Percentiles rank a stretch among this genome's conserved stretches.
These are phyloP conservation scores for Micrastur ruficollis DNA, from an alignment of 2,797 vertebrate genomes.

Conservation along the genomic window DNA sequence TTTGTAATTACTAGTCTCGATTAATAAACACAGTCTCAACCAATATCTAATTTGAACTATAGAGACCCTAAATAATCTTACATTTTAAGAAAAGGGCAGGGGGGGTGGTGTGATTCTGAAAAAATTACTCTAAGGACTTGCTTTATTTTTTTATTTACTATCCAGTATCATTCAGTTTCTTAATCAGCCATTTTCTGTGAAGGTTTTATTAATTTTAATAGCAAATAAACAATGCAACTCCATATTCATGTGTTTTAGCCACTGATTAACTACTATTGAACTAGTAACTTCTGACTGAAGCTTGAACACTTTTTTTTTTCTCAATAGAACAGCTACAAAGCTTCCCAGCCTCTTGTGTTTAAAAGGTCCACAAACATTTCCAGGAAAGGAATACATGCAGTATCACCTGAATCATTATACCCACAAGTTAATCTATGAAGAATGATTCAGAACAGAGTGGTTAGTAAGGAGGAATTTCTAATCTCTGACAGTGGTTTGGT, in stretches of 20 bases:
- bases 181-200: background rate
- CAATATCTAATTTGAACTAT: background rate
- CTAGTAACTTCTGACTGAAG: background rate
- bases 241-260: background rate
- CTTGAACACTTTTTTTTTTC: background rate
- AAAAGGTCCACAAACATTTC: background rate
- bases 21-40: background rate
- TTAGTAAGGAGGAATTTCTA: background rate
- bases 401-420: background rate
- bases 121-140: background rate
- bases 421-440: background rate
- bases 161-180: background rate
- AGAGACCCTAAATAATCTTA: background rate
- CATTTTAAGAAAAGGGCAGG: background rate
- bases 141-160: background rate
- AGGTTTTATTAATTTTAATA: background rate
- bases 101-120: fast-evolving
- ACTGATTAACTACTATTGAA: background rate
- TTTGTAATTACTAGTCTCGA: background rate
- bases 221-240: background rate
- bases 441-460: background rate
- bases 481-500: background rate
- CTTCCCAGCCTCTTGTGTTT: background rate
- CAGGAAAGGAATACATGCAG: background rate
- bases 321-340: background rate